Percentiles rank a stretch among this genome's conserved stretches.
Evolutionary conservation across 2,797 vertebrate genomes (phyloP).

Genomic region (Gymnothorax reevesii): DNA sequence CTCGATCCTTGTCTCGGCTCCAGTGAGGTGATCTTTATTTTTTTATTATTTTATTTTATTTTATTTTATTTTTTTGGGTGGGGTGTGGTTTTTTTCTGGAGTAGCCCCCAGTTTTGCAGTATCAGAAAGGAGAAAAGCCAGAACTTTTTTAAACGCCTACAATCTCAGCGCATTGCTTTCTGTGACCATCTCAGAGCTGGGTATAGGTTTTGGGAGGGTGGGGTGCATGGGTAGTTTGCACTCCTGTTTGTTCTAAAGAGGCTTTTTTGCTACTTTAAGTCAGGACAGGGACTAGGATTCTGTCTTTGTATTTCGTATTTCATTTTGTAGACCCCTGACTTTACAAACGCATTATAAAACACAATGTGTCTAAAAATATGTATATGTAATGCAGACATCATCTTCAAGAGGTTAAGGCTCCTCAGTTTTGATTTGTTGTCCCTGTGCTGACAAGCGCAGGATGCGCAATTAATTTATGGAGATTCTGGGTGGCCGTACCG

Average conservation of each 20-base stretch:
- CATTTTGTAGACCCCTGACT: slow-evolving; percentile 1
- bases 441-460: no score
- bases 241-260: slow-evolving; percentile 60
- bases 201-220: background rate
- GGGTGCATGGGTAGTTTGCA: slow-evolving; percentile 51
- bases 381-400: background rate
- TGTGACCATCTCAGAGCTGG: background rate
- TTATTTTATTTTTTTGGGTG: no score
- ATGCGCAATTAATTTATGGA: background rate
- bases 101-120: slow-evolving; percentile 56
- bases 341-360: slow-evolving; percentile 52
- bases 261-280: slow-evolving; percentile 73
- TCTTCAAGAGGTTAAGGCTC: background rate
- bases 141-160: slow-evolving; percentile 58
- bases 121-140: slow-evolving; percentile 68
- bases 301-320: slow-evolving; percentile 64
- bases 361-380: slow-evolving; percentile 35
- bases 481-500: background rate
- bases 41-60: no score
- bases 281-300: slow-evolving; percentile 75
- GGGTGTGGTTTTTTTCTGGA: slow-evolving; percentile 52
- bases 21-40: slow-evolving; percentile 45
- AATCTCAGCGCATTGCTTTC: slow-evolving; percentile 50
- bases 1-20: slow-evolving; percentile 45
- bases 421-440: background rate